These are phyloP conservation scores for Conomelus anceps DNA, from an alignment of 2,888 invertebrate species.

Conservation along the genomic window DNA sequence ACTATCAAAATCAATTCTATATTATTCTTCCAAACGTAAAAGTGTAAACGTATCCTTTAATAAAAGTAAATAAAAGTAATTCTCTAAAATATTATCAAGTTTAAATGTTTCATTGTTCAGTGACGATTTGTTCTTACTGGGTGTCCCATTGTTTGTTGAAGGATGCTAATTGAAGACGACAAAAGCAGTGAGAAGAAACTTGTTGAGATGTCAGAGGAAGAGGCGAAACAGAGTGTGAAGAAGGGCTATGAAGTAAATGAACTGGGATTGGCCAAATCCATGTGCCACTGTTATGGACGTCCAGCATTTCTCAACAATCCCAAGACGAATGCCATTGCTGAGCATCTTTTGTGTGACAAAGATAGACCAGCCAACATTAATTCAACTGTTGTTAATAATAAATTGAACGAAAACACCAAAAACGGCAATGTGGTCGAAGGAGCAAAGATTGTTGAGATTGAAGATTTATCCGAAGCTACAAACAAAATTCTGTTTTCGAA, in stretches of 20 bases:
- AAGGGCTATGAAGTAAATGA: not conserved
- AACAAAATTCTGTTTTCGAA: not conserved
- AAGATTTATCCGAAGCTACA: not conserved
- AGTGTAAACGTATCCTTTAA: too few species aligned
- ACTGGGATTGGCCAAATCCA: not conserved
- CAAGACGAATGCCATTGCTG: not conserved
- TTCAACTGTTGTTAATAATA: not conserved
- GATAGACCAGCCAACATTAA: not conserved
- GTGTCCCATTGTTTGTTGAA: not conserved
- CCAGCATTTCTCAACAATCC: not conserved
- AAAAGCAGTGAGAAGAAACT: not conserved
- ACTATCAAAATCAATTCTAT: not conserved
- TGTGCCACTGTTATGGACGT: not conserved
- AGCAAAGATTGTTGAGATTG: not conserved
- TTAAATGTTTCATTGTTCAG: not conserved
- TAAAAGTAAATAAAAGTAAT: too few species aligned
- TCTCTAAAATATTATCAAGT: too few species aligned
- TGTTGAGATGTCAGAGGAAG: not conserved
- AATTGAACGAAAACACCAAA: not conserved
- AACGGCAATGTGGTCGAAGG: not conserved
- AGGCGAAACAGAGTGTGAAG: not conserved
- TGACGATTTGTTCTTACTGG: not conserved
- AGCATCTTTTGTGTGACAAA: not conserved
- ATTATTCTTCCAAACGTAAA: too few species aligned
- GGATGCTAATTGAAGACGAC: slow-evolving; percentile 3